Evolutionary conservation across 2,797 vertebrate species (phyloP), one percentile per base, ranked within the genome.

Genomic region (Megaceryle alcyon): DNA sequence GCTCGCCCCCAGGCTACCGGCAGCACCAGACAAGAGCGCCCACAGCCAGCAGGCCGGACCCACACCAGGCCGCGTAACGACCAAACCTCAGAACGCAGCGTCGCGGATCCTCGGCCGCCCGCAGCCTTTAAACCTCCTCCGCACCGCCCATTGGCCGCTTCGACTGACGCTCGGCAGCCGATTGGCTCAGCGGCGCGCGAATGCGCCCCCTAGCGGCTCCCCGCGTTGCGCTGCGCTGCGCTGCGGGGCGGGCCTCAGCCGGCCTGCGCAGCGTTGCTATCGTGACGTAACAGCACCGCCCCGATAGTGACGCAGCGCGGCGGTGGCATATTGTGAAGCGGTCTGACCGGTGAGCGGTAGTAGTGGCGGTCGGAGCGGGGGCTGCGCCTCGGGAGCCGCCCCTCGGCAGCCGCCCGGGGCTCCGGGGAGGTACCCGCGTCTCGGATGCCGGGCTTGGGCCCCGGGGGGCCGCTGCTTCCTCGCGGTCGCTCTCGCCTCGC

Each of bases 371-470:
- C 22, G 46, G 21, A 14, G 46, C 46, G 12, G 46, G 48, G 48
- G 22, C 13, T 25, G 22, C 10, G 11, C 44, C 44, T 46, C 44
- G 44, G 19, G 9, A 20, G 44, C 44, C 44, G 44, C 7, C 23
- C 14, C 7, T 49, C 23, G 48, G 12, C 6, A 49, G 48, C 48
- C 23, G 48, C 48, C 13, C 14, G 12, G 28, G 25, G 33, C 19
- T 22, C 12, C 1, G 19, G 5, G 31, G 3, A 5, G 4, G 25
- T 1, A 7, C 14, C 9, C 11, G 2, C 1, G 3, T 21, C 6
- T 26, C 2, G 28, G 2, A 12, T 57, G 20, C 5, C 0, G 1
- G 6, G 6, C 1, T 19, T 2, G 9, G 7, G 11, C 7, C 7
- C 4, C 2, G 10, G 10, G 0, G 12, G 6, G n/a, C 5, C 2